phyloP scores from a whole-genome alignment of 2,113 vertebrate species.

The Hippocampus comes region DNA sequence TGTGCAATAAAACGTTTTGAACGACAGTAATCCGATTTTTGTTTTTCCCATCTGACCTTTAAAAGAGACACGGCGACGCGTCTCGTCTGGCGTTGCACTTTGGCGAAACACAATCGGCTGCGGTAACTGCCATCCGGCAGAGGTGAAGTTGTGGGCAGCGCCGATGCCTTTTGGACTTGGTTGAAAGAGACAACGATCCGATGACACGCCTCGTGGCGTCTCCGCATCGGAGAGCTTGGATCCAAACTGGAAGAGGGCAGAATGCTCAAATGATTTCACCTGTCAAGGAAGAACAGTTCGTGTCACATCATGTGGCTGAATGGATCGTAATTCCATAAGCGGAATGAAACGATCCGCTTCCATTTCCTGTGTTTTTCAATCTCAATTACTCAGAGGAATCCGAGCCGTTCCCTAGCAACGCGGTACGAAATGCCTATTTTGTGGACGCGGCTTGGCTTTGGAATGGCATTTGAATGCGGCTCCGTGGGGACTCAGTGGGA shows the following conservation, averaged over 20 bases:
- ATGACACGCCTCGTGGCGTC: conserved; percentile 47
- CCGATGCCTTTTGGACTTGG: conserved; percentile 41
- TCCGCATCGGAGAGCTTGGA: conserved; percentile 34
- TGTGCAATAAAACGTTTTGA: background rate
- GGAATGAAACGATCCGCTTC: background rate
- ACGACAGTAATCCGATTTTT: background rate
- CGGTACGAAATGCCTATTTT: conserved; percentile 9
- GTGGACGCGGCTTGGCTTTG: conserved; percentile 19
- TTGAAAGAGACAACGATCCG: conserved; percentile 50
- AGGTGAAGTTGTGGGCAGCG: conserved; percentile 27
- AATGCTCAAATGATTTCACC: conserved; percentile 11
- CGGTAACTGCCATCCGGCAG: background rate
- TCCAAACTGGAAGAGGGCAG: conserved; percentile 35
- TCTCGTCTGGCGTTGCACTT: background rate
- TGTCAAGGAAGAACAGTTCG: conserved; percentile 1
- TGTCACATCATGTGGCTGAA: background rate
- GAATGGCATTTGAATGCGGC: conserved; percentile 5
- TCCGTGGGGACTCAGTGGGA: conserved; percentile 4
- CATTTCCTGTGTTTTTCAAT: conserved; percentile 5
- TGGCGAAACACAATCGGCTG: background rate
- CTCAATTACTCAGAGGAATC: conserved; percentile 4
- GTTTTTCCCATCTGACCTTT: background rate
- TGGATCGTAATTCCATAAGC: conserved; percentile 3
- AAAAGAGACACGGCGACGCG: background rate
- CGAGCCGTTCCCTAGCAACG: conserved; percentile 33